Evolutionary conservation across 2,888 invertebrate genomes (phyloP).

Genomic region (Abrostola tripartita): DNA sequence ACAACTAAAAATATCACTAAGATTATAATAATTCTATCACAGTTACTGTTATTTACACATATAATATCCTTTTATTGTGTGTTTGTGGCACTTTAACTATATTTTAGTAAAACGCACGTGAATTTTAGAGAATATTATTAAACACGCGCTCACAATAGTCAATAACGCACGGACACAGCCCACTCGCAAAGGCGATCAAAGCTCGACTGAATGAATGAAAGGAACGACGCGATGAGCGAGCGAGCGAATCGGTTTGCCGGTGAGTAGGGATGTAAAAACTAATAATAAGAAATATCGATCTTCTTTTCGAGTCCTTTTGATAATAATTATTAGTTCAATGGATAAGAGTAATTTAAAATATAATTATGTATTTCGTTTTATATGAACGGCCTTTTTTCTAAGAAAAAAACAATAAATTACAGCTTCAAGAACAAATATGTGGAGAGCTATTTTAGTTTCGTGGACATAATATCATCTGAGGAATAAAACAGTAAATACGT

Average conservation of each 20-base stretch:
- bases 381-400: too few species aligned
- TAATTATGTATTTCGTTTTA: too few species aligned
- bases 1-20: slow-evolving; percentile 67
- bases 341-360: too few species aligned
- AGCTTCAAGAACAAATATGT: too few species aligned
- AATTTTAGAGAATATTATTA: slow-evolving; percentile 57
- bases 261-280: slow-evolving; percentile 36
- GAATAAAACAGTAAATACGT: too few species aligned
- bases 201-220: slow-evolving; percentile 68
- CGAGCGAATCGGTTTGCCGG: slow-evolving; percentile 60
- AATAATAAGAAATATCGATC: neutral
- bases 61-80: slow-evolving; percentile 42
- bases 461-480: too few species aligned
- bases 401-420: too few species aligned
- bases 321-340: too few species aligned
- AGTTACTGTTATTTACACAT: slow-evolving; percentile 55
- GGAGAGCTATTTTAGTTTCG: too few species aligned
- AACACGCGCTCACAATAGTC: slow-evolving; percentile 70
- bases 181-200: slow-evolving; percentile 53
- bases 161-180: slow-evolving; percentile 48
- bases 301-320: neutral
- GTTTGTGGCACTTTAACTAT: slow-evolving; percentile 50
- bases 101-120: slow-evolving; percentile 55
- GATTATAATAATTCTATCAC: slow-evolving; percentile 53
- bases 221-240: slow-evolving; percentile 63